phyloP scores from a whole-genome alignment of 2,888 invertebrate species.

The Zygothrica quintamaculata region DNA sequence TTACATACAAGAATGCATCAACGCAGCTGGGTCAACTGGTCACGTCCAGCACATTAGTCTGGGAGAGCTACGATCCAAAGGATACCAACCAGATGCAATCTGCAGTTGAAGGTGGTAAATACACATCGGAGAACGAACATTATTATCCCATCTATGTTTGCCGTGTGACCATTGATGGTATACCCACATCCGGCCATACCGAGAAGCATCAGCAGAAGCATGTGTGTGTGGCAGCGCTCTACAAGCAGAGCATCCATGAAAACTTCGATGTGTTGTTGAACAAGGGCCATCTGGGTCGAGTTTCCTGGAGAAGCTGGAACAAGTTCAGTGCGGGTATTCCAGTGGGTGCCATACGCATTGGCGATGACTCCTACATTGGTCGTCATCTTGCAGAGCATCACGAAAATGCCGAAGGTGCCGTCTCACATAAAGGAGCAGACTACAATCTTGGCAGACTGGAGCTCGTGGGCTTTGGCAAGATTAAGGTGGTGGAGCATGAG shows the following conservation, averaged over 20 bases:
- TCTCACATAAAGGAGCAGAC: conserved; percentile 80
- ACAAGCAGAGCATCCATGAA: conserved; percentile 86
- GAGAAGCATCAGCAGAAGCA: conserved; percentile 85
- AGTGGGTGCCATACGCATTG: conserved; percentile 87
- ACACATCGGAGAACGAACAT: conserved; percentile 82
- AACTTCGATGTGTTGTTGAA: conserved; percentile 91
- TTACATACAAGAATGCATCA: conserved; percentile 81
- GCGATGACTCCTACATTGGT: conserved; percentile 85
- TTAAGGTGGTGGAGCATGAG: conserved; percentile 88
- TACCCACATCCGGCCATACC: conserved; percentile 89
- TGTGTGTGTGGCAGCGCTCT: conserved; percentile 88
- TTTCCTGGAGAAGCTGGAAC: conserved; percentile 91
- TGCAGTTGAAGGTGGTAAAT: conserved; percentile 88
- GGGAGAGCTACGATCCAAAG: conserved; percentile 87
- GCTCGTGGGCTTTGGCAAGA: conserved; percentile 88
- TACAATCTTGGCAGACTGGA: conserved; percentile 89
- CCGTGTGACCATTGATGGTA: conserved; percentile 89
- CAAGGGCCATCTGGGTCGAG: conserved; percentile 90
- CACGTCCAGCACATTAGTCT: conserved; percentile 92
- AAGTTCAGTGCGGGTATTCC: conserved; percentile 88
- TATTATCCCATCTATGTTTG: conserved; percentile 89
- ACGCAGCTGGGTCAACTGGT: conserved; percentile 87
- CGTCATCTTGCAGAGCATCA: conserved; percentile 78
- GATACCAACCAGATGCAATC: conserved; percentile 86
- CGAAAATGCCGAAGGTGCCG: conserved; percentile 42